Percentiles rank a stretch among this genome's conserved stretches.
These are phyloP conservation scores for Lepus townsendii DNA, from an alignment of 2,797 vertebrate species.

Conservation along the genomic window DNA sequence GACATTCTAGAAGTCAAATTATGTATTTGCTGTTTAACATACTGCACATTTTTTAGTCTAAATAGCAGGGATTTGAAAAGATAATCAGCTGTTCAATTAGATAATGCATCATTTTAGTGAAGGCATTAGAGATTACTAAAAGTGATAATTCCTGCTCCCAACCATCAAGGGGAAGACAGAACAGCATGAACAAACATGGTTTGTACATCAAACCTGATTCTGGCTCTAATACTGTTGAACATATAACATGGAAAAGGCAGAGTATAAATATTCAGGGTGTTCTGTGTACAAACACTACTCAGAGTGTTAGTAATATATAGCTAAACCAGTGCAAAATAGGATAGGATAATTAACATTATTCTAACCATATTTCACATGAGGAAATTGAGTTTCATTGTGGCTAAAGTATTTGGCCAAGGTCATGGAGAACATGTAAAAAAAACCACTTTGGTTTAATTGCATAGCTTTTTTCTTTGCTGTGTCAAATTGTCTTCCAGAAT, in stretches of 20 bases:
- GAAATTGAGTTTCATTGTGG: not conserved
- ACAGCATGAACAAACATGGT: not conserved
- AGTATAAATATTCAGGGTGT: not conserved
- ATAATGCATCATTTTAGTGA: conserved; percentile 64
- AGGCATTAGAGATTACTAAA: conserved; percentile 31
- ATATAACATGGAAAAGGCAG: not conserved
- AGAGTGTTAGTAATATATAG: not conserved
- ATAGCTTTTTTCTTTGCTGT: not conserved
- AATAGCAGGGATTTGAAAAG: conserved; percentile 61
- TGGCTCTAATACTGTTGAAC: not conserved
- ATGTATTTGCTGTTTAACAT: conserved; percentile 60
- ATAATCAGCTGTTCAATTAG: conserved; percentile 55
- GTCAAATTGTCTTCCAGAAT: not conserved
- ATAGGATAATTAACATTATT: not conserved
- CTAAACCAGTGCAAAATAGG: conserved; percentile 32
- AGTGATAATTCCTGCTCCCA: not conserved
- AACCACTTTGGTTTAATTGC: conserved; percentile 9
- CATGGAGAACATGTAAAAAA: not conserved
- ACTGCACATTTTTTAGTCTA: conserved; percentile 28
- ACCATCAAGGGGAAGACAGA: not conserved
- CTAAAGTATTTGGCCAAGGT: conserved; percentile 53
- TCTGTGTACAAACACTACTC: not conserved
- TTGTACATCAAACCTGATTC: not conserved
- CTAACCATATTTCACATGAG: not conserved
- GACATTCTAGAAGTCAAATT: conserved; percentile 66